Percentiles rank a stretch among this genome's conserved stretches.
Conservation (phyloP, 1,140 invertebrate species). For the Neodiprion pinetum region DNA sequence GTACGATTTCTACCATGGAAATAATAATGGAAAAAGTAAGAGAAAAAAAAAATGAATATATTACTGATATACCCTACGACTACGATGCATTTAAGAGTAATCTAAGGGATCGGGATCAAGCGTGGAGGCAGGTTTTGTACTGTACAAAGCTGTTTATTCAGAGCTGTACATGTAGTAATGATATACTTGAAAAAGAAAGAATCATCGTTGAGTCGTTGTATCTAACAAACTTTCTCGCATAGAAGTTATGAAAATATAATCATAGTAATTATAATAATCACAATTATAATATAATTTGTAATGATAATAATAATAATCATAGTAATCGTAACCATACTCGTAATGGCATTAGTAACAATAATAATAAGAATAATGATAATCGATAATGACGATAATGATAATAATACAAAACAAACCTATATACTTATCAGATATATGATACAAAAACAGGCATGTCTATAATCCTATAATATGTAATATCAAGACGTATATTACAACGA, state of each 20-base stretch:
- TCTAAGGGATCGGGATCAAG: constrained; percentile 24
- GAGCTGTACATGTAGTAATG: constrained; percentile 35
- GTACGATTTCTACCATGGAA: too few relatives aligned
- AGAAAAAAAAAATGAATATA: background rate
- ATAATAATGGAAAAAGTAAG: background rate
- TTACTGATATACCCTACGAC: background rate
- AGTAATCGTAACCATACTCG: background rate
- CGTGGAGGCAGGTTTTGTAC: constrained; percentile 37
- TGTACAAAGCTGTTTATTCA: constrained; percentile 45
- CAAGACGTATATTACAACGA: too few relatives aligned
- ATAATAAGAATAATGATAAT: constrained; percentile 7
- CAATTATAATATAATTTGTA: constrained; percentile 11
- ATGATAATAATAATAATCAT: constrained; percentile 4
- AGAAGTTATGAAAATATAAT: constrained; percentile 8
- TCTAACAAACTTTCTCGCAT: background rate
- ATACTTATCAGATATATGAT: too few relatives aligned
- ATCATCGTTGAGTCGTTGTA: background rate
- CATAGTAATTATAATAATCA: constrained; percentile 18
- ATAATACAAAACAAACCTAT: constrained; percentile 15
- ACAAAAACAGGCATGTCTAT: too few relatives aligned
- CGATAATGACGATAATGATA: background rate
- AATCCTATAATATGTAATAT: too few relatives aligned
- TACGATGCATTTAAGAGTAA: constrained; percentile 5
- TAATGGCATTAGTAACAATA: constrained; percentile 5
- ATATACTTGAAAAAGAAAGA: constrained; percentile 1